A percentile compares a stretch with the other conserved stretches of the same genome.
Conservation (phyloP, 2,113 vertebrate genomes). For the Butorides virescens region DNA sequence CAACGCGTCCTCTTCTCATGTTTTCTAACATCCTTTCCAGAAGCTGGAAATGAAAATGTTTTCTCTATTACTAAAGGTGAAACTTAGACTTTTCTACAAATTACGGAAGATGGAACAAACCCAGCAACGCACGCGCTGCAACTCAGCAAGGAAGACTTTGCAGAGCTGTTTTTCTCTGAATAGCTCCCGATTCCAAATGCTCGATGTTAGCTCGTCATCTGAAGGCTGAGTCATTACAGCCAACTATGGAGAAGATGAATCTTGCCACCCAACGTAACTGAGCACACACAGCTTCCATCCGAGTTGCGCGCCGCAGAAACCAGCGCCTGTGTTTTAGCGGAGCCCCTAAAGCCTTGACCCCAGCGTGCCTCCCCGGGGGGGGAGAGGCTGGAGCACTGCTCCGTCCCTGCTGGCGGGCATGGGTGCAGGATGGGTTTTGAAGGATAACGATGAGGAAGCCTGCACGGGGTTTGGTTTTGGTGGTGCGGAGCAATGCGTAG, state of each 20-base stretch:
- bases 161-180: background rate
- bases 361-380: rapidly evolving
- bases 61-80: background rate
- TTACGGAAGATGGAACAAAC: background rate
- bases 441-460: background rate
- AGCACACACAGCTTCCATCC: background rate
- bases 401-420: background rate
- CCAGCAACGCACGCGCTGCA: rapidly evolving
- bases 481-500: rapidly evolving
- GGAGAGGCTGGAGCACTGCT: background rate
- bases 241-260: background rate
- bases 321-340: background rate
- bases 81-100: background rate
- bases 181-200: background rate
- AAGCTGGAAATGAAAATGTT: background rate
- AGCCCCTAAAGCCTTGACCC: background rate
- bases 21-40: background rate
- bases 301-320: background rate
- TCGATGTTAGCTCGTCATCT: background rate
- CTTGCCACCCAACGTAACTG: rapidly evolving
- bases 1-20: background rate
- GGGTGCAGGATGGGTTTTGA: background rate
- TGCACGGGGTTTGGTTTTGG: background rate
- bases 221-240: background rate
- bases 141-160: background rate